Percentiles rank a stretch among this genome's conserved stretches.
Evolutionary conservation across 2,888 invertebrate genomes (phyloP).

Genomic region (Cheiracanthium punctorium): DNA sequence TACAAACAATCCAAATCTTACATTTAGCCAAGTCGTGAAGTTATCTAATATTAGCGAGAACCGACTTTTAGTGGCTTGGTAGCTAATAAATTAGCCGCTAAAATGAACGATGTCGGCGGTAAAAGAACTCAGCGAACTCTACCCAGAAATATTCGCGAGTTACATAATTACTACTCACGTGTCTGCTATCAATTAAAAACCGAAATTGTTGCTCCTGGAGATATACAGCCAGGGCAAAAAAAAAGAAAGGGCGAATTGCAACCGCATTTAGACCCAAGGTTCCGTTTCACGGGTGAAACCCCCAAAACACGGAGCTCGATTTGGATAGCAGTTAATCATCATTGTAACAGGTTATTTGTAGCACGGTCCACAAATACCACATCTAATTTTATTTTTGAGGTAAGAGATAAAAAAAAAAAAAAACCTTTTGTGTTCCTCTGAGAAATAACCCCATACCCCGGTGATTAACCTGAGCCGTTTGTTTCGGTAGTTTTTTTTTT

Average conservation of each 20-base stretch:
- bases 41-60: too few relatives aligned
- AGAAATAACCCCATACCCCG: conserved; percentile 34
- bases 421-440: conserved; percentile 34
- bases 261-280: conserved; percentile 32
- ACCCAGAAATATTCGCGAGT: conserved; percentile 34
- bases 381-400: conserved; percentile 55
- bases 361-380: conserved; percentile 48
- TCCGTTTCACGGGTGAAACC: not conserved
- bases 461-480: conserved; percentile 51
- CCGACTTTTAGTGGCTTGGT: not conserved
- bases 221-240: conserved; percentile 31
- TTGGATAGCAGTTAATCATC: conserved; percentile 52
- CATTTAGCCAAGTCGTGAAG: too few relatives aligned
- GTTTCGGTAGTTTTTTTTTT: not conserved
- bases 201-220: conserved; percentile 12
- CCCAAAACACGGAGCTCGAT: conserved; percentile 34
- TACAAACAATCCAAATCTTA: too few relatives aligned
- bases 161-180: conserved; percentile 46
- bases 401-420: conserved; percentile 25
- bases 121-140: conserved; percentile 33
- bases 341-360: conserved; percentile 60
- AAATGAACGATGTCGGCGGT: conserved; percentile 56
- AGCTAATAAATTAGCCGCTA: conserved; percentile 59
- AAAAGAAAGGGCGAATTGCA: not conserved
- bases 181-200: conserved; percentile 58